A percentile compares a stretch with the other conserved stretches of the same genome.
These are phyloP conservation scores for Vannuccia rotundouncinata DNA, from an alignment of 2,888 invertebrate genomes.

Conservation along the genomic window DNA sequence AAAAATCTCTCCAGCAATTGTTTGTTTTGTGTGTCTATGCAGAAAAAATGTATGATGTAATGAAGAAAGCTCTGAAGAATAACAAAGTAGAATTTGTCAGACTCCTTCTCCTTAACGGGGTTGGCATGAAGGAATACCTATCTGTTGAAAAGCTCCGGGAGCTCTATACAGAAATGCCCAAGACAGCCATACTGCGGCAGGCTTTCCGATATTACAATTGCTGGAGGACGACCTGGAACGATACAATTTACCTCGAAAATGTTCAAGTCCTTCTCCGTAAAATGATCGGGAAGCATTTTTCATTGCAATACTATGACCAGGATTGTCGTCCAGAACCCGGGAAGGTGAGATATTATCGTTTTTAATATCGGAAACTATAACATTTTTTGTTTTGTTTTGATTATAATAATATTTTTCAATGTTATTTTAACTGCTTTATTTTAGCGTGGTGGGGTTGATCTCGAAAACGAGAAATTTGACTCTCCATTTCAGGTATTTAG, in stretches of 20 bases:
- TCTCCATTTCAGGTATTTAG: background rate
- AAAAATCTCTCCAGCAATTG: no score
- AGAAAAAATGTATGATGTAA: no score
- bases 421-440: no score
- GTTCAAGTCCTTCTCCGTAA: conserved; percentile 42
- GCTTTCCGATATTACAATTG: background rate
- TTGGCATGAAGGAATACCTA: conserved; percentile 55
- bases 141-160: conserved; percentile 48
- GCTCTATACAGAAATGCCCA: conserved; percentile 47
- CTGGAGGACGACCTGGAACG: background rate
- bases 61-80: conserved; percentile 52
- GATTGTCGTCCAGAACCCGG: background rate
- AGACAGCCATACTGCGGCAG: background rate
- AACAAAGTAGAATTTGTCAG: conserved; percentile 55
- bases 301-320: background rate
- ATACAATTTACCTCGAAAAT: conserved; percentile 14
- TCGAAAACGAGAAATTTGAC: background rate
- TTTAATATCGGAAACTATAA: background rate
- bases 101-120: conserved; percentile 55
- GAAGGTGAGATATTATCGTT: background rate
- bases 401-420: background rate
- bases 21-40: no score
- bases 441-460: no score
- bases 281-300: background rate
- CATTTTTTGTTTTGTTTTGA: background rate